A percentile compares a stretch with the other conserved stretches of the same genome.
These are phyloP conservation scores for Nephrotoma flavescens DNA, from an alignment of 2,888 invertebrate genomes.

Conservation along the genomic window DNA sequence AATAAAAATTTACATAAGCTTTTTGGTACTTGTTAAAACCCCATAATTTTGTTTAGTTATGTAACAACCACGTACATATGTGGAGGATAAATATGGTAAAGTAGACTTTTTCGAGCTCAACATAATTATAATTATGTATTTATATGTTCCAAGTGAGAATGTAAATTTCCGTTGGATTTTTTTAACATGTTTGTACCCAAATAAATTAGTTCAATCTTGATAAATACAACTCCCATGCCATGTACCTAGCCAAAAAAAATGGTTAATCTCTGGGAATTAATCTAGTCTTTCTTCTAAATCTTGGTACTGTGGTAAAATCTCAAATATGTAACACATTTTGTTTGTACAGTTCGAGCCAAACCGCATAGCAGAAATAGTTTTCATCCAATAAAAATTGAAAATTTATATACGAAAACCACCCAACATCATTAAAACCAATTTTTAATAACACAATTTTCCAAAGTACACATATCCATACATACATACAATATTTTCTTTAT, in stretches of 20 bases:
- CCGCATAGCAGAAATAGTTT: not conserved
- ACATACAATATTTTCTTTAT: not conserved
- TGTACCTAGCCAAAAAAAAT: not conserved
- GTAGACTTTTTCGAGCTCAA: not conserved
- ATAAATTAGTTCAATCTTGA: not conserved
- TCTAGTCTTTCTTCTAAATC: not conserved
- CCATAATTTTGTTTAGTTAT: no score
- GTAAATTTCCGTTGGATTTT: no score
- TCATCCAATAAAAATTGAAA: not conserved
- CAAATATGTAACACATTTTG: not conserved
- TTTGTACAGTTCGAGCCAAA: not conserved
- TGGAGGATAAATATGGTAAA: not conserved
- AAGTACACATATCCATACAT: not conserved
- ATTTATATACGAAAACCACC: not conserved
- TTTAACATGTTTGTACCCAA: not conserved
- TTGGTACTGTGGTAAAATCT: not conserved
- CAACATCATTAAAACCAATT: not conserved
- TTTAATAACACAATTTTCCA: not conserved
- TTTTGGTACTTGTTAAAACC: not conserved
- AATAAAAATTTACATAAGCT: not conserved
- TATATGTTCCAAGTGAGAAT: not conserved
- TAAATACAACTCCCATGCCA: not conserved
- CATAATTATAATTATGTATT: not conserved
- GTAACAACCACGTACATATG: no score
- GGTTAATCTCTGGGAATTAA: not conserved